Conservation (phyloP, 2,888 invertebrate genomes). For the Capitulum mitella region DNA sequence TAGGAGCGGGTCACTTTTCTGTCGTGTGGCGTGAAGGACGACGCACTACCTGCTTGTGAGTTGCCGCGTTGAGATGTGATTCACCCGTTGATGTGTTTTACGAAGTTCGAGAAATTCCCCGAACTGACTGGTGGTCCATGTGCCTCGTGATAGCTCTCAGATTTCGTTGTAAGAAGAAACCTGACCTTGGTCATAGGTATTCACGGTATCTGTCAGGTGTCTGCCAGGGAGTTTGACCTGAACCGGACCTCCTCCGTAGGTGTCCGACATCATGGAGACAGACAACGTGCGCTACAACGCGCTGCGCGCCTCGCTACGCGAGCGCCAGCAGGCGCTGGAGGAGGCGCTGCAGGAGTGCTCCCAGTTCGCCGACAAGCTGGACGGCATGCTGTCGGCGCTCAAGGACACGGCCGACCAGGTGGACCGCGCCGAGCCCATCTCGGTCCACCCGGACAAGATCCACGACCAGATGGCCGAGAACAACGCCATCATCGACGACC, state of each 20-base stretch:
- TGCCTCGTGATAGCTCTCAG: too few species aligned
- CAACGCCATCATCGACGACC: constrained; percentile 75
- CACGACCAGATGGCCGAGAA: constrained; percentile 94
- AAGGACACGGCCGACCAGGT: constrained; percentile 48
- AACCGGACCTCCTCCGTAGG: constrained; percentile 41
- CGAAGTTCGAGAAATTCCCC: too few species aligned
- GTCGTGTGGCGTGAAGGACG: too few species aligned
- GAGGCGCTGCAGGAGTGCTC: constrained; percentile 74
- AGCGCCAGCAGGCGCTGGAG: constrained; percentile 84
- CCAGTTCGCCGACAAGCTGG: constrained; percentile 91
- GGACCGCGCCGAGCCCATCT: constrained; percentile 82
- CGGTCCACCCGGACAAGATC: constrained; percentile 91
- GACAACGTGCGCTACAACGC: constrained; percentile 84
- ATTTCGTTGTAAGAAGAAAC: too few species aligned
- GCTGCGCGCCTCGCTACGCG: constrained; percentile 69
- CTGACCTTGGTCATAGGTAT: too few species aligned
- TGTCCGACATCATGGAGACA: constrained; percentile 77
- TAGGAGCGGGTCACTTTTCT: too few species aligned
- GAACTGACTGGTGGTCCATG: too few species aligned
- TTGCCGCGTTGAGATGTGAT: too few species aligned
- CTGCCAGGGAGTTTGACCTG: too few species aligned
- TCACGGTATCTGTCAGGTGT: too few species aligned
- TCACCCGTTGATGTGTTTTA: too few species aligned
- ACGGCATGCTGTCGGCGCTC: constrained; percentile 89
- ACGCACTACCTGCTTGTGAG: too few species aligned